Conservation (phyloP, 2,113 vertebrate genomes). For the Hirundichthys speculiger region DNA sequence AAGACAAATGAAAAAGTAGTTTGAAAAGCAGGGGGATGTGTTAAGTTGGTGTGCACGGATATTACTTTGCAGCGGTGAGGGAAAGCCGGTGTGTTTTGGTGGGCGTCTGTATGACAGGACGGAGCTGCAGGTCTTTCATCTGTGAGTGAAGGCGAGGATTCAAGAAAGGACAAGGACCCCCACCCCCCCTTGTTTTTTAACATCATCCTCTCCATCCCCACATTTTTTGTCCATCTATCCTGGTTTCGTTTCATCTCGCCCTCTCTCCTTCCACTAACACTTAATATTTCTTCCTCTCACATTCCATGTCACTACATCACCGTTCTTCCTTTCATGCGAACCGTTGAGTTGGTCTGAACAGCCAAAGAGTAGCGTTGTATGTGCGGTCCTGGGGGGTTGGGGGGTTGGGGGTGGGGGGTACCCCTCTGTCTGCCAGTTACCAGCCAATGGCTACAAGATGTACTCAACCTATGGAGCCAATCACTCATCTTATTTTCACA, state of each 20-base stretch:
- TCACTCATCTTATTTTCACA: slow-evolving; percentile 40
- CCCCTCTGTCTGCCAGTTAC: slow-evolving; percentile 33
- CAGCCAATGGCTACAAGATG: slow-evolving; percentile 77
- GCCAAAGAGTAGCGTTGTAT: slow-evolving; percentile 32
- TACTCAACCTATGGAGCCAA: neutral
- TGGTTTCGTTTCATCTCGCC: slow-evolving; percentile 50
- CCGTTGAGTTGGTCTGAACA: slow-evolving; percentile 4
- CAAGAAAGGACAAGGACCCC: slow-evolving; percentile 46
- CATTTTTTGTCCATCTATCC: slow-evolving; percentile 31
- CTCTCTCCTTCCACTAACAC: slow-evolving; percentile 25
- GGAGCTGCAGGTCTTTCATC: slow-evolving; percentile 64
- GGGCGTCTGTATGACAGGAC: slow-evolving; percentile 26
- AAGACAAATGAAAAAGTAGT: slow-evolving; percentile 58
- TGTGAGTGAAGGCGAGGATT: slow-evolving; percentile 44
- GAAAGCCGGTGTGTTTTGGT: slow-evolving; percentile 39
- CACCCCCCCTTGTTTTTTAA: slow-evolving; percentile 20
- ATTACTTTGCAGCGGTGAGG: slow-evolving; percentile 3
- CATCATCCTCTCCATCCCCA: neutral
- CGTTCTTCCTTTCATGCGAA: slow-evolving; percentile 54
- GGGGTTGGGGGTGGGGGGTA: too few relatives aligned
- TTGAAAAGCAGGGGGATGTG: slow-evolving; percentile 46
- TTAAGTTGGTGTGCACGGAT: slow-evolving; percentile 7
- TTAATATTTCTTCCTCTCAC: slow-evolving; percentile 32
- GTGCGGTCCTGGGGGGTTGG: slow-evolving; percentile 19
- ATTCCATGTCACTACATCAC: slow-evolving; percentile 14